Base-by-base conservation (phyloP, 2,113 vertebrate species). In the Lophochroa leadbeateri region DNA sequence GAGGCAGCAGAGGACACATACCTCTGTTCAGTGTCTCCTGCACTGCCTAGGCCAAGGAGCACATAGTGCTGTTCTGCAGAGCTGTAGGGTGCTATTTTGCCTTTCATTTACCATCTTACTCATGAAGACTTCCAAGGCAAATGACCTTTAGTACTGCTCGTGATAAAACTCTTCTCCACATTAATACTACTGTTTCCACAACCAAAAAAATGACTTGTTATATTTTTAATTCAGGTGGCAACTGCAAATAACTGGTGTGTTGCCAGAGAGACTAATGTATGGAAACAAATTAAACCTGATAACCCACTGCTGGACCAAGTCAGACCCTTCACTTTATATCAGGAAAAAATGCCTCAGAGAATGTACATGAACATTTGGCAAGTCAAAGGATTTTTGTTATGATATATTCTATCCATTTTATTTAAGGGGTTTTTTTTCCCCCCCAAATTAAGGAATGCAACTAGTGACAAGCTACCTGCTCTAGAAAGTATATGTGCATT, bases 171-270 rank as follows among this genome's bases (percentile, higher is more conserved):
- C n/a, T 37, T 9, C 19, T 89, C 7, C 11, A 6, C 33, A 46
- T 7, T 46, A 41, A 41, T 31, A 46, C 4, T 39, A 9, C 2
- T 17, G 43, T 33, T 23, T 25, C 20, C 13, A n/a, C 27, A 21
- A 13, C 0, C 9, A 19, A 37, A 64, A 86, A 49, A 41, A 15
- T 35, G 1, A 8, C 18, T 47, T 1, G 0, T 41, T 47, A 19
- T 8, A 1, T 39, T 83, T 65, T 49, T 44, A 49, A 35, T 60
- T 55, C 53, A 58, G 39, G 46, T n/a, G 64, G 17, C 17, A 72
- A 76, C 27, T 69, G 7, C 29, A 89, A 77, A 60, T 39, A 81
- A 2, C 13, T 69, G 33, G 17, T 35, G 25, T 20, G 9, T n/a
- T 1, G 0, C 29, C 29, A 64, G 25, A 69, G 27, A 86, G 31